A percentile compares a stretch with the other conserved stretches of the same genome.
phyloP scores from a whole-genome alignment of 1,140 invertebrate species.

The Rhyacophila brunnea region DNA sequence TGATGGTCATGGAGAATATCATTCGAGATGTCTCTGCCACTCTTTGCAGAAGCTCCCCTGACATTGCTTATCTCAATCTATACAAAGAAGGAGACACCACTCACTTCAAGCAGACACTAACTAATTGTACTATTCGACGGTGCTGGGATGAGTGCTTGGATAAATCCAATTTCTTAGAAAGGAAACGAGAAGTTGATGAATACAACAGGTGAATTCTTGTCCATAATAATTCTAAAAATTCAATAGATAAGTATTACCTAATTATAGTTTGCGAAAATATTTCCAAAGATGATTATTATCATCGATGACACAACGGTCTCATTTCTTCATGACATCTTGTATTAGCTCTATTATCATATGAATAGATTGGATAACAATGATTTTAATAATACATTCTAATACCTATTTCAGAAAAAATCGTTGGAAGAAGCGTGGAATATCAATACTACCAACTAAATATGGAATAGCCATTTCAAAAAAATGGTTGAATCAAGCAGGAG shows the following conservation, averaged over 20 bases:
- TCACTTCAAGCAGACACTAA: conserved; percentile 75
- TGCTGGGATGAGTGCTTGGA: conserved; percentile 84
- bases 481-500: conserved; percentile 86
- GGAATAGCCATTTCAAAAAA: conserved; percentile 81
- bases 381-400: no score
- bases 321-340: no score
- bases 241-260: no score
- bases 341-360: no score
- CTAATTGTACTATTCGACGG: conserved; percentile 70
- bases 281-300: no score
- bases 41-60: conserved; percentile 60
- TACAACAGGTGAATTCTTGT: conserved; percentile 87
- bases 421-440: conserved; percentile 86
- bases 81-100: conserved; percentile 79
- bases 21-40: conserved; percentile 73
- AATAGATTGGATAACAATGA: no score
- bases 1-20: conserved; percentile 80
- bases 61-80: conserved; percentile 67
- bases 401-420: conserved; percentile 68
- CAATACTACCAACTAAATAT: conserved; percentile 86
- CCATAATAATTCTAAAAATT: no score
- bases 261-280: no score
- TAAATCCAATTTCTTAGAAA: conserved; percentile 66
- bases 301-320: no score
- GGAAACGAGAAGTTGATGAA: conserved; percentile 59